phyloP scores from a whole-genome alignment of 1,140 invertebrate genomes.

The Drosophila kurseongensis region DNA sequence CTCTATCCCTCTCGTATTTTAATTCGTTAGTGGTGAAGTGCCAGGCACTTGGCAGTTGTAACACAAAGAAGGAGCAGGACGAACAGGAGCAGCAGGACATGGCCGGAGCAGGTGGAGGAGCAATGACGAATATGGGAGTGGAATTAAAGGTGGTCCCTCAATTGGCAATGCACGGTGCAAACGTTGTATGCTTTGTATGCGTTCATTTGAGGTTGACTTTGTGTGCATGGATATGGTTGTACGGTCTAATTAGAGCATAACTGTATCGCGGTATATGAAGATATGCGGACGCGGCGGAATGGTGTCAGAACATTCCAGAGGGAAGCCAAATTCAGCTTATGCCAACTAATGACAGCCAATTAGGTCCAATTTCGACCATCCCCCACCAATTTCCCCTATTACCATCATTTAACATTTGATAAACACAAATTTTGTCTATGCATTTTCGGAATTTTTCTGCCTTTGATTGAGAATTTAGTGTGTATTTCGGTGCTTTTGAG shows the following conservation, averaged over 20 bases:
- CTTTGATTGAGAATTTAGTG: not conserved
- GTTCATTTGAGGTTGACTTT: not conserved
- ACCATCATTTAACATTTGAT: conserved; percentile 14
- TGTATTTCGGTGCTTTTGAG: too few species aligned
- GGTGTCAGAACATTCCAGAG: not conserved
- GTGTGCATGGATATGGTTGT: conserved; percentile 15
- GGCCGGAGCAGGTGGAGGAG: conserved; percentile 26
- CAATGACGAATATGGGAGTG: conserved; percentile 29
- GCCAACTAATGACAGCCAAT: conserved; percentile 41
- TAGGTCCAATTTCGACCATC: conserved; percentile 22
- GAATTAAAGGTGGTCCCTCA: conserved; percentile 60
- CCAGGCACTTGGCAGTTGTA: conserved; percentile 68
- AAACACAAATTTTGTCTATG: conserved; percentile 18
- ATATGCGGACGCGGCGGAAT: not conserved
- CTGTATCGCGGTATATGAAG: conserved; percentile 15
- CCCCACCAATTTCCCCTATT: conserved; percentile 4
- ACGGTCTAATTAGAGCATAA: conserved; percentile 69
- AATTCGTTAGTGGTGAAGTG: conserved; percentile 67
- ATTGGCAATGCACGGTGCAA: conserved; percentile 58
- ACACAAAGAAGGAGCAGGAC: conserved; percentile 14
- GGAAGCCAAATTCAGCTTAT: conserved; percentile 20
- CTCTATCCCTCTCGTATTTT: conserved; percentile 29
- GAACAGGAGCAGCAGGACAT: not conserved
- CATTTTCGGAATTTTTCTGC: not conserved
- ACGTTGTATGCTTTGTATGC: conserved; percentile 13